Percentiles rank a stretch among this genome's conserved stretches.
phyloP scores from a whole-genome alignment of 1,140 invertebrate genomes.

The Chelonus insularis region DNA sequence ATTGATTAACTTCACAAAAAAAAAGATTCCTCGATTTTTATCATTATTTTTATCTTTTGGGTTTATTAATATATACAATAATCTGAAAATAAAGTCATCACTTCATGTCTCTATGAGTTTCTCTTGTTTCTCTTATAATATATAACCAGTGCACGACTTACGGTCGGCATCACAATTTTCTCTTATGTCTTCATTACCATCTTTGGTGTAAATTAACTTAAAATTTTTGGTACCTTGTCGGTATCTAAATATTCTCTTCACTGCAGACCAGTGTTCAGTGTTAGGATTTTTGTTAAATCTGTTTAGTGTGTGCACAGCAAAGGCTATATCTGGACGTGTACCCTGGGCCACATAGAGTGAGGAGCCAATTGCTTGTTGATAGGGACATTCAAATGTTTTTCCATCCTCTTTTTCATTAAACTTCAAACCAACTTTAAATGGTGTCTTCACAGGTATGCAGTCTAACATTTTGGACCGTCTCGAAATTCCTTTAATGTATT shows the following conservation, averaged over 20 bases:
- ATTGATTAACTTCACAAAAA: too few species aligned
- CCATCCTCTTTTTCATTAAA: neutral
- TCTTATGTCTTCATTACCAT: conserved; percentile 1
- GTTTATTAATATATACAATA: too few species aligned
- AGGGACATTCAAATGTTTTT: conserved; percentile 5
- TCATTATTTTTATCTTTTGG: too few species aligned
- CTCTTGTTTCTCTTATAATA: too few species aligned
- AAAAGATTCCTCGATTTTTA: too few species aligned
- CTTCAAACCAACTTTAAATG: neutral
- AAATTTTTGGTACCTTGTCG: conserved; percentile 33
- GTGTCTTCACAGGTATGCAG: conserved; percentile 26
- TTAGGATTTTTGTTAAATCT: conserved; percentile 31
- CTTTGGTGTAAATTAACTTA: conserved; percentile 20
- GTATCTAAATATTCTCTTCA: conserved; percentile 39
- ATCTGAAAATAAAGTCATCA: too few species aligned
- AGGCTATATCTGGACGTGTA: conserved; percentile 35
- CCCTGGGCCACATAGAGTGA: conserved; percentile 28
- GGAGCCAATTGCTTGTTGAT: conserved; percentile 29
- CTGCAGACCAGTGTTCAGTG: conserved; percentile 33
- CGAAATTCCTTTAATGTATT: too few species aligned
- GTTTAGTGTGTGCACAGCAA: conserved; percentile 38
- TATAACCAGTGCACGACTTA: conserved; percentile 42
- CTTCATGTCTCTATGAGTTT: too few species aligned
- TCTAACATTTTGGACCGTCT: neutral
- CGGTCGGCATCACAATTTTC: conserved; percentile 38